Base-by-base conservation (phyloP, 2,113 vertebrate species). In the Varanus komodoensis region DNA sequence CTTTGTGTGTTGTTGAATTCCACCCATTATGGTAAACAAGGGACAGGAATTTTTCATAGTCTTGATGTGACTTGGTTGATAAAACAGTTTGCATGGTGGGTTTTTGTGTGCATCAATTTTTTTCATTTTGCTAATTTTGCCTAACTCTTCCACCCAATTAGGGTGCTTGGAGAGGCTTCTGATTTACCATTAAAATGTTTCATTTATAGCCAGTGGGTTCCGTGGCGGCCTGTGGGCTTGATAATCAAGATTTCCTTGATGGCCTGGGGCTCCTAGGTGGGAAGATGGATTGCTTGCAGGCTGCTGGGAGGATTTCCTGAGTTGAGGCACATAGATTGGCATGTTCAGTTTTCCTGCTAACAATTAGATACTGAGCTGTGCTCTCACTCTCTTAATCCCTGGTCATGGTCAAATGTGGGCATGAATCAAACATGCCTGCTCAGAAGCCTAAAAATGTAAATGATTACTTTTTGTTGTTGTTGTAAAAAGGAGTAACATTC, bases 81-180 rank as follows among this genome's bases (percentile, higher is more conserved):
- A 92, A 93, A 95, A 88, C 90, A 85, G 90, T 90, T 82, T 82
- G 87, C 89, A 91, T 50, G 91, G 27, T 85, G 67, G 89, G 75
- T 95, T 94, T 57, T 89, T 88, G 93, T 94, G 91, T 93, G 89
- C 89, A 87, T 95, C 89, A 94, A 8, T 77, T 54, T 52, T 27
- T 93, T 93, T 88, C 90, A 91, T 95, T 95, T 94, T 92, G 92
- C 75, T 87, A 79, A 88, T 93, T 95, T 87, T 64, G 90, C 38
- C 90, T 84, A 2, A 73, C 54, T 91, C 87, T 95, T 95, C 89
- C 87, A 84, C 92, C 94, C 91, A 93, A 15, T 78, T 38, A 48
- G 15, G 44, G 15, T 38, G 32, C 12, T 69, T 21, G 6, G 52
- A 73, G 52, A 44, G 23, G 84, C 52, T 61, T 57, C 34, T 11